Percentiles rank a stretch among this genome's conserved stretches.
These are phyloP conservation scores for Erpetoichthys calabaricus DNA, from an alignment of 2,797 vertebrate genomes.

Conservation along the genomic window DNA sequence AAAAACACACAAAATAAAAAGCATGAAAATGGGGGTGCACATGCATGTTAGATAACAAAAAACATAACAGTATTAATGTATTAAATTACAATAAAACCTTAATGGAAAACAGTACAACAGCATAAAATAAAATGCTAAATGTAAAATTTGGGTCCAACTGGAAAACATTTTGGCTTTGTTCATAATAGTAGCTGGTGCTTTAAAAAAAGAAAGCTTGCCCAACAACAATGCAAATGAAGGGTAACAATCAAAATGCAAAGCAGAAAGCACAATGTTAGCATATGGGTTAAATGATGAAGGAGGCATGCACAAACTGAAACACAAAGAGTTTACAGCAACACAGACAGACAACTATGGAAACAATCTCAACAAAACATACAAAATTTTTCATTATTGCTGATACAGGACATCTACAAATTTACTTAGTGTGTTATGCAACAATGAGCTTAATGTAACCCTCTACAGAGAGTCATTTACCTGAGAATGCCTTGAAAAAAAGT, in stretches of 20 bases:
- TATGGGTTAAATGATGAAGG: constrained; percentile 35
- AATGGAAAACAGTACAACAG: constrained; percentile 47
- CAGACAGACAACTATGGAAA: constrained; percentile 17
- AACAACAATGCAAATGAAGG: constrained; percentile 15
- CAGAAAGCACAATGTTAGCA: constrained; percentile 33
- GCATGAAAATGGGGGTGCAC: constrained; percentile 68
- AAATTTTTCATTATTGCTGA: not conserved
- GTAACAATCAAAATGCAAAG: constrained; percentile 27
- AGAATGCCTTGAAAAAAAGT: too few relatives aligned
- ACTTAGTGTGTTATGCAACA: not conserved
- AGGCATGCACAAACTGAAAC: constrained; percentile 8
- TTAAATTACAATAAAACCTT: constrained; percentile 46
- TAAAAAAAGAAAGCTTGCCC: constrained; percentile 24
- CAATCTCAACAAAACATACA: not conserved
- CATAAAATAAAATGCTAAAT: constrained; percentile 37
- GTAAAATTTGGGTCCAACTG: not conserved
- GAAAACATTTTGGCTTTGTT: not conserved
- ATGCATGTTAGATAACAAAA: constrained; percentile 86
- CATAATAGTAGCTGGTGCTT: not conserved
- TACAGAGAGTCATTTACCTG: too few relatives aligned
- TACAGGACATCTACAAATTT: not conserved
- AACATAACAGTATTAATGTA: constrained; percentile 39
- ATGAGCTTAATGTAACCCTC: too few relatives aligned
- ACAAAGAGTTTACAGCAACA: constrained; percentile 41
- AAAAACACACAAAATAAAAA: constrained; percentile 45